These are phyloP conservation scores for Melipona bicolor DNA, from an alignment of 2,888 invertebrate genomes.

Conservation along the genomic window DNA sequence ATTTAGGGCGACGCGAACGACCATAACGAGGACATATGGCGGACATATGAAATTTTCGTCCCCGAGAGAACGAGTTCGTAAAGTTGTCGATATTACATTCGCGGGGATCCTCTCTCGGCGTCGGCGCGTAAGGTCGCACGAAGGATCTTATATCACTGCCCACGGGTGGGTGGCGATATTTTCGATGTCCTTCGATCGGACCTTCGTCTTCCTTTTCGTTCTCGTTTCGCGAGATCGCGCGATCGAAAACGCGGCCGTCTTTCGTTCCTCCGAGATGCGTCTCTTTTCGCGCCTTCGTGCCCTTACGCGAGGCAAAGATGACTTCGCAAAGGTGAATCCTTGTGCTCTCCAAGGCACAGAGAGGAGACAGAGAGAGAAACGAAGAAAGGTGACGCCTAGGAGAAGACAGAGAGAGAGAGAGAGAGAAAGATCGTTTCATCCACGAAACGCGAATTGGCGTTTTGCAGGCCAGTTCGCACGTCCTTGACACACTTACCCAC, in stretches of 20 bases:
- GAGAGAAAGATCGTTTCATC: conserved; percentile 67
- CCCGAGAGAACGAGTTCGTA: not conserved
- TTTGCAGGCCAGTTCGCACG: conserved; percentile 83
- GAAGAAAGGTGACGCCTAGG: not conserved
- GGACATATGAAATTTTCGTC: not conserved
- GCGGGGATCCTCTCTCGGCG: not conserved
- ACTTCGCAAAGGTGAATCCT: not conserved
- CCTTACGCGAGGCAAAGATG: not conserved
- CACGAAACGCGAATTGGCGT: conserved; percentile 77
- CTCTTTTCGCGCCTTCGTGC: not conserved
- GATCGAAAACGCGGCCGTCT: not conserved
- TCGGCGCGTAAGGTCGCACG: not conserved
- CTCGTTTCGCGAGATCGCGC: not conserved
- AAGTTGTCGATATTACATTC: conserved; percentile 25
- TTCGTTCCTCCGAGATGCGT: not conserved
- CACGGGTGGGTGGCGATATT: conserved; percentile 28
- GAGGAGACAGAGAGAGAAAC: conserved; percentile 18
- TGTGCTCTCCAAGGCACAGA: not conserved
- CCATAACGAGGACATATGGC: conserved; percentile 3
- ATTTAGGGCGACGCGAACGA: conserved; percentile 35
- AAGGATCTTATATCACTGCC: conserved; percentile 9
- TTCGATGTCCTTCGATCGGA: conserved; percentile 1
- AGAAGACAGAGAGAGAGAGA: conserved; percentile 23
- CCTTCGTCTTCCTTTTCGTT: not conserved
- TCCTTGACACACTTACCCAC: conserved; percentile 84